Base-by-base conservation (phyloP, 2,113 vertebrate genomes). In the Thamnophis sirtalis region DNA sequence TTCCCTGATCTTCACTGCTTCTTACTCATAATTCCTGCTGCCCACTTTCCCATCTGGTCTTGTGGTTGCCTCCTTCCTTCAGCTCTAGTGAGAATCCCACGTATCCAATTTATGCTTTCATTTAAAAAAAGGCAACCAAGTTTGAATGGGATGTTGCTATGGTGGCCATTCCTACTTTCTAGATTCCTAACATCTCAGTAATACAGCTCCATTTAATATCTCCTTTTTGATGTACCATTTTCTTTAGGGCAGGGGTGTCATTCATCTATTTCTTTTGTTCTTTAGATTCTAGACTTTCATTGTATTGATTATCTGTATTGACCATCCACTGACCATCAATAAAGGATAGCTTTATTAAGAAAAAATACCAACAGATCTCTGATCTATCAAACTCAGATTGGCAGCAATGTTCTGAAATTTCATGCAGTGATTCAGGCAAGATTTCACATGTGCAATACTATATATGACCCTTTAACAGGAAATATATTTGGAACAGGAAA, bases 21-120 rank as follows among this genome's bases (percentile, higher is more conserved):
- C 54, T 91, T 91, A 56, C 43, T 92, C 87, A 89, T 84, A 56
- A 92, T 22, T 84, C 21, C 68, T 43, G 24, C 10, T 55, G 22
- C 33, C 91, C 58, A 80, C 33, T 73, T 92, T 88, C 60, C 60
- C 86, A 92, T 88, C 86, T 73, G 86, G 86, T 88, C 24, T 9
- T 73, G 33, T 92, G 63, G 84, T 33, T 43, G 80, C 53, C 5
- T 92, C 33, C 58, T 87, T 73, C 17, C 91, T 54, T 91, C 33
- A 53, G 58, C 43, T 91, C 26, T 43, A 85, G 26, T 91, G 55
- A 91, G 55, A 86, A 24, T 26, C 60, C 58, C 87, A 48, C 50
- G 3, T 24, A 55, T 73, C 50, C 28, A 73, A 54, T 54, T 38
- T 43, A 43, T 38, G 21, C 9, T 33, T 8, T 58, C 85, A 24